Conservation (phyloP, 2,113 vertebrate species). For the Ammodytes marinus region DNA sequence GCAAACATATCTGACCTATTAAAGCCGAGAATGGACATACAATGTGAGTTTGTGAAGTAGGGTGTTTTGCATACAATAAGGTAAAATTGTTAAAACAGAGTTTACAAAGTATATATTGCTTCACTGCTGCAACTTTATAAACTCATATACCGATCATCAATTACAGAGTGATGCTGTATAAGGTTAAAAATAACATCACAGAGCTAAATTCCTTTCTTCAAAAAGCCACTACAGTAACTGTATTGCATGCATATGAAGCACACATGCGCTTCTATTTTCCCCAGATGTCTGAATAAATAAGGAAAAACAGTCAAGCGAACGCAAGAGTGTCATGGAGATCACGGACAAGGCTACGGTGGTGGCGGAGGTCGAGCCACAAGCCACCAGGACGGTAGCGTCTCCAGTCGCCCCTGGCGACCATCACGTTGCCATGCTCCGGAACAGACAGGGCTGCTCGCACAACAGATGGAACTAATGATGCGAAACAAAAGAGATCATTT, state of each 20-base stretch:
- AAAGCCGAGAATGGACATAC: constrained; percentile 45
- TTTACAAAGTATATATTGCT: neutral
- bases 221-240: constrained; percentile 30
- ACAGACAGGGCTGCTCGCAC: constrained; percentile 85
- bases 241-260: constrained; percentile 34
- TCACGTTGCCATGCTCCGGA: constrained; percentile 83
- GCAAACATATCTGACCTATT: constrained; percentile 68
- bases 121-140: neutral
- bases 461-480: constrained; percentile 93
- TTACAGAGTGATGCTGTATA: neutral
- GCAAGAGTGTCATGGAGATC: constrained; percentile 70
- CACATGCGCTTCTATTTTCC: constrained; percentile 16
- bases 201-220: neutral
- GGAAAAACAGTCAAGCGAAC: constrained; percentile 66
- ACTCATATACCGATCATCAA: neutral
- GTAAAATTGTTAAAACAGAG: neutral
- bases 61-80: constrained; percentile 2
- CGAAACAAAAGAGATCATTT: constrained; percentile 91
- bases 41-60: neutral
- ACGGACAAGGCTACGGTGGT: constrained; percentile 63
- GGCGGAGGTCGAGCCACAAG: constrained; percentile 80
- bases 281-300: constrained; percentile 77
- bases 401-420: constrained; percentile 85
- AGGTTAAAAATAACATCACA: constrained; percentile 2
- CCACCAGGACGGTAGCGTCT: constrained; percentile 77